Base-by-base conservation (phyloP, 2,113 vertebrate genomes). In the Acinonyx jubatus region DNA sequence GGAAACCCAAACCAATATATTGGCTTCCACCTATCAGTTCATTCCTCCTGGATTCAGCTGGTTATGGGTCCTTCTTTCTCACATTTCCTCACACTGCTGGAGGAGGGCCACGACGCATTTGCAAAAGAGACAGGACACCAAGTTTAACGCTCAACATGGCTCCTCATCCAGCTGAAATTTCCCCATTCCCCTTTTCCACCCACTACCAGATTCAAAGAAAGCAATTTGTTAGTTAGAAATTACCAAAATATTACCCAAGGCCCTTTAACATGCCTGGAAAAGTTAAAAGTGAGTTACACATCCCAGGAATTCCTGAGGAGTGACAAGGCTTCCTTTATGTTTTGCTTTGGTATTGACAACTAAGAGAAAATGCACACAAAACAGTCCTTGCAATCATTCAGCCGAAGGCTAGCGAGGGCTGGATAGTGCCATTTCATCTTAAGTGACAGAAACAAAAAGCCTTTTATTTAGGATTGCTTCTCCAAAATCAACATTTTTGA, bases 401-500 rank as follows among this genome's bases (percentile, higher is more conserved):
- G 74, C 92, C 73, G 14, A 45, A 66, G 80, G 41, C 76, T 36
- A 18, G 11, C n/a, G 1, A 74, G 61, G 66, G 76, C 73, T 92
- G 89, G 89, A 92, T 38, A 90, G 55, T 85, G 74, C 94, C 79
- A 57, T 82, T 97, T 74, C 90, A 90, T 91, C 87, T 80, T 23
- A 91, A 68, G 57, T 48, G 87, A 92, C 36, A 57, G 92, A 82
- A 97, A 98, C 96, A 98, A 89, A 96, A 96, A 79, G 74, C 7
- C 94, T 96, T 97, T 91, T 95, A 73, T 91, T 91, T 57, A 85
- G 76, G 71, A 55, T 87, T 33, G 57, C 66, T 91, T 85, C 92
- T 97, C 63, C 95, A 92, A 95, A 91, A 94, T 91, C 96, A 94
- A 74, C 93, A 74, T 85, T 93, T 96, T 93, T 94, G 83, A 95